A percentile compares a stretch with the other conserved stretches of the same genome.
Evolutionary conservation across 2,888 invertebrate genomes (phyloP).

Genomic region (Adelphocoris suturalis): DNA sequence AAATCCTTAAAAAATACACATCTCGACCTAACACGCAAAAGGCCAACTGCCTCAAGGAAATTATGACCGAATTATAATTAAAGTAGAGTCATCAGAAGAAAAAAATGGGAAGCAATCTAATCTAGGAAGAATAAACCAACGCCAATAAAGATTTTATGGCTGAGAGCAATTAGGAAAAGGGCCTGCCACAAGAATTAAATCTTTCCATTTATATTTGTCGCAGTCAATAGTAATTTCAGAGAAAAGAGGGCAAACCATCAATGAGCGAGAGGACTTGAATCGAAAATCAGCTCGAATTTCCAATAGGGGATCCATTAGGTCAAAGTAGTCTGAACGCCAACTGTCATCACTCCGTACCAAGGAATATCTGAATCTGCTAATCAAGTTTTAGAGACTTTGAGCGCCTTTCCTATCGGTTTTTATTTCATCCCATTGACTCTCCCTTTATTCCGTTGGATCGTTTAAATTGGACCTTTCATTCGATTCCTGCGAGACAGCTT

Average conservation of each 20-base stretch:
- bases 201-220: background rate
- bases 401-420: background rate
- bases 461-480: slow-evolving; percentile 19
- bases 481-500: background rate
- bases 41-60: too few relatives aligned
- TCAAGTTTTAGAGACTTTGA: slow-evolving; percentile 34
- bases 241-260: too few relatives aligned
- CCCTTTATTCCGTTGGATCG: slow-evolving; percentile 8
- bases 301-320: background rate
- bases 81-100: too few relatives aligned
- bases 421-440: background rate
- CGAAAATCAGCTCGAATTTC: background rate
- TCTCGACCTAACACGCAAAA: too few relatives aligned
- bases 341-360: background rate
- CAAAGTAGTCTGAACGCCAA: slow-evolving; percentile 7
- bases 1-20: too few relatives aligned
- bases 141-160: too few relatives aligned
- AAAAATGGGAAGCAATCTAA: too few relatives aligned
- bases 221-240: background rate
- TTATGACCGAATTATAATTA: too few relatives aligned
- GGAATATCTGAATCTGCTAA: slow-evolving; percentile 40
- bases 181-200: too few relatives aligned
- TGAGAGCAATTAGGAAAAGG: too few relatives aligned
- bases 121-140: too few relatives aligned
- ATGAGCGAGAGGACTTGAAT: background rate